Percentiles rank a stretch among this genome's conserved stretches.
These are phyloP conservation scores for Lophura nycthemera DNA, from an alignment of 2,113 vertebrate species.

Conservation along the genomic window DNA sequence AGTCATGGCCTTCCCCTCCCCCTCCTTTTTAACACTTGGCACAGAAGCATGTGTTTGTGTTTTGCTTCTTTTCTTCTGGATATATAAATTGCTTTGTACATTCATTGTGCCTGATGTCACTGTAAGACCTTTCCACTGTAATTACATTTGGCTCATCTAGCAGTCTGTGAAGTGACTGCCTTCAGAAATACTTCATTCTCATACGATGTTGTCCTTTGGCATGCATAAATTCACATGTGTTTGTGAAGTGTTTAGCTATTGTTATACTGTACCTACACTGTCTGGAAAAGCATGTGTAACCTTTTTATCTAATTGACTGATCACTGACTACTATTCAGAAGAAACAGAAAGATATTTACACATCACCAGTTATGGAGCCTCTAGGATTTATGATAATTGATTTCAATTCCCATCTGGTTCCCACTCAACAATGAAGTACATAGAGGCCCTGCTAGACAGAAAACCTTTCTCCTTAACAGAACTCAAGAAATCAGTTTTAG, in stretches of 20 bases:
- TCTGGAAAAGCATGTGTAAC: slow-evolving; percentile 68
- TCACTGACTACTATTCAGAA: slow-evolving; percentile 73
- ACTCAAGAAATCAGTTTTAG: slow-evolving; percentile 60
- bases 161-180: slow-evolving; percentile 35
- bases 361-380: slow-evolving; percentile 69
- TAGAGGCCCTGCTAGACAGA: slow-evolving; percentile 54
- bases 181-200: slow-evolving; percentile 53
- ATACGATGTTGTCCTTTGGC: slow-evolving; percentile 26
- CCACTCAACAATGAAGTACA: slow-evolving; percentile 68
- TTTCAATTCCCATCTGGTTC: slow-evolving; percentile 73
- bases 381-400: slow-evolving; percentile 72
- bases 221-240: slow-evolving; percentile 69
- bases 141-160: slow-evolving; percentile 55
- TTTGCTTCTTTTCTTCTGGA: slow-evolving; percentile 59
- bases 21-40: slow-evolving; percentile 60
- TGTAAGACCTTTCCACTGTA: slow-evolving; percentile 58
- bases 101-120: slow-evolving; percentile 61
- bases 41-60: slow-evolving; percentile 66
- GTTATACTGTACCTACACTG: slow-evolving; percentile 66
- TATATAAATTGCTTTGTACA: slow-evolving; percentile 55
- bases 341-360: slow-evolving; percentile 74
- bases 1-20: slow-evolving; percentile 15
- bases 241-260: slow-evolving; percentile 71
- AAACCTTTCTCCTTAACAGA: slow-evolving; percentile 31
- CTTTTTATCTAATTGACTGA: slow-evolving; percentile 74